Percentiles rank a stretch among this genome's conserved stretches.
These are phyloP conservation scores for Fistularia commersonii DNA, from an alignment of 2,797 vertebrate genomes.

Conservation along the genomic window DNA sequence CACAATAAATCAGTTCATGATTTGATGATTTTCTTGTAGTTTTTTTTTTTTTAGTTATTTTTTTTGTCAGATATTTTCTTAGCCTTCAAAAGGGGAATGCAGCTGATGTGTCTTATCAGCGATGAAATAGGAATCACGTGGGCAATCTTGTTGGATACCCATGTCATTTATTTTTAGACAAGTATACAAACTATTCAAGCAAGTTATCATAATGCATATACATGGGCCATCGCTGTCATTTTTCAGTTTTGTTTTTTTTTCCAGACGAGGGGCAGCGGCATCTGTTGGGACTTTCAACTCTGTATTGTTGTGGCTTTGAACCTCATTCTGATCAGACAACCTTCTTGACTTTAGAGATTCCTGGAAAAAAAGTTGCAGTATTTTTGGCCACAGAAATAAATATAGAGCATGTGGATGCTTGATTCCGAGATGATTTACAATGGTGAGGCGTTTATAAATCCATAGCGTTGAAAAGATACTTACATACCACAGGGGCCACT, in stretches of 20 bases:
- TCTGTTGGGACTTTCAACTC: constrained; percentile 44
- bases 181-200: constrained; percentile 59
- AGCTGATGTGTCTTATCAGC: constrained; percentile 45
- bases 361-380: constrained; percentile 51
- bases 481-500: constrained; percentile 59
- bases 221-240: constrained; percentile 42
- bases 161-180: constrained; percentile 69
- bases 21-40: too few relatives aligned
- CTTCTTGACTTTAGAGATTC: constrained; percentile 56
- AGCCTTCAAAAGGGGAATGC: constrained; percentile 28
- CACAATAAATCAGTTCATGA: too few relatives aligned
- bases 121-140: constrained; percentile 58
- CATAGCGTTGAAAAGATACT: constrained; percentile 56
- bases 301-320: constrained; percentile 44
- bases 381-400: constrained; percentile 50
- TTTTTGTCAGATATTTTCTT: too few relatives aligned
- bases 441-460: constrained; percentile 59
- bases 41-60: too few relatives aligned
- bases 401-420: constrained; percentile 45
- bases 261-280: constrained; percentile 19
- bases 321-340: constrained; percentile 44
- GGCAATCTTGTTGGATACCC: constrained; percentile 63
- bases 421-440: constrained; percentile 62
- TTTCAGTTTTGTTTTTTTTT: constrained; percentile 11
- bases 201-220: constrained; percentile 49